Evolutionary conservation across 2,888 invertebrate species (phyloP).

Genomic region (Parascotia fuliginaria): DNA sequence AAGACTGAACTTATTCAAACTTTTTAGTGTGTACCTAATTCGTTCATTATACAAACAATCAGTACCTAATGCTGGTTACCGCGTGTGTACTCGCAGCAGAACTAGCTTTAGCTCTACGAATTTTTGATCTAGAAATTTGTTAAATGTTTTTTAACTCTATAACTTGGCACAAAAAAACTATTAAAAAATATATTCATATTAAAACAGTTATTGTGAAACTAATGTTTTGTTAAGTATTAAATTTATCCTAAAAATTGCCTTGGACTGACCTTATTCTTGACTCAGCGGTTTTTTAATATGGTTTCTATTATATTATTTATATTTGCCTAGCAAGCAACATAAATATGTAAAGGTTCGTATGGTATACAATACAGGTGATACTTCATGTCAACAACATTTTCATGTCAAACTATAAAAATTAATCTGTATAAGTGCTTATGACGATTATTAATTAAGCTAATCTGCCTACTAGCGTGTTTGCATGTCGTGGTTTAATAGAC

Average conservation of each 20-base stretch:
- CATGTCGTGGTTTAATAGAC: slow-evolving; percentile 34
- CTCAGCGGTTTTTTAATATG: slow-evolving; percentile 8
- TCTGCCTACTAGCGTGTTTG: slow-evolving; percentile 39
- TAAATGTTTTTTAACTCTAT: no score
- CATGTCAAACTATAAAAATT: slow-evolving; percentile 38
- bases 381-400: slow-evolving; percentile 39
- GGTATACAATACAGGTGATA: slow-evolving; percentile 29
- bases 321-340: slow-evolving; percentile 7
- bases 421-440: slow-evolving; percentile 41
- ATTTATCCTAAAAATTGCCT: slow-evolving; percentile 17
- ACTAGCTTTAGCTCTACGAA: no score
- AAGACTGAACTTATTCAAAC: no score
- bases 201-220: neutral
- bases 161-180: no score
- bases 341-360: slow-evolving; percentile 21
- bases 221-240: slow-evolving; percentile 8
- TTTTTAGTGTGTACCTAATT: no score
- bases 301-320: neutral
- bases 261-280: slow-evolving; percentile 17
- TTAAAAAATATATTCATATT: neutral
- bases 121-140: no score
- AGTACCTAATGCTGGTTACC: no score
- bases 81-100: no score
- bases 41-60: no score
- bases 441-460: slow-evolving; percentile 40